Base-by-base conservation (phyloP, 2,797 vertebrate genomes). In the Trachurus trachurus region DNA sequence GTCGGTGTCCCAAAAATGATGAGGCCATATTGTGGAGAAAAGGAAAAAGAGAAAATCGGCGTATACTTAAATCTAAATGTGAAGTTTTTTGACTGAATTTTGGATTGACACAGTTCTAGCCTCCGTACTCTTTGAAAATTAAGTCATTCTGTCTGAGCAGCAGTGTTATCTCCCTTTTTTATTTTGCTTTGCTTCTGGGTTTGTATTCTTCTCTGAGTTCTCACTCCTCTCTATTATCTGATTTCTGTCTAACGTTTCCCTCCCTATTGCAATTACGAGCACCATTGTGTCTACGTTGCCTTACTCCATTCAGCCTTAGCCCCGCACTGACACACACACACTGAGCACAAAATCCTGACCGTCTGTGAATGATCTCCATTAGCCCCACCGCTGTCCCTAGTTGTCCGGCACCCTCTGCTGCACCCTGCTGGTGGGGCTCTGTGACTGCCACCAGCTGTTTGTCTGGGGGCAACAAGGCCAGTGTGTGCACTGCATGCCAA, bases 391-490 rank as follows among this genome's bases (percentile, higher is more conserved):
- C 5, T 26, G n/a, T 56, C 63, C 70, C 69, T 1, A 0, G 44
- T 45, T 12, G 60, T 69, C 66, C 62, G 39, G 15, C 2, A 11
- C 83, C 40, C 49, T 85, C 78, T 90, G 88, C 85, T 86, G 83
- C 89, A 2, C 71, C 89, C 87, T 90, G 64, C 75, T 83, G 90
- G 81, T 13, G 39, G 86, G 88, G 87, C 56, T 65, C 2, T 31
- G 66, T 29, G 54, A 83, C 71, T 88, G 66, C 59, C 42, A 3
- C 54, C 66, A 69, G 61, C 58, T 44, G 73, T 64, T 67, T 17
- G 42, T 39, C 21, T 19, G 16, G 26, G 17, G 3, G 37, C 12
- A 19, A 61, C 66, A 53, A 69, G 19, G 29, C 47, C 31, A 5
- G n/a, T 31, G 29, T 10, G 37, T 17, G 47, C 37, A 31, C 19